Evolutionary conservation across 2,888 invertebrate species (phyloP).

Genomic region (Busseola fusca): DNA sequence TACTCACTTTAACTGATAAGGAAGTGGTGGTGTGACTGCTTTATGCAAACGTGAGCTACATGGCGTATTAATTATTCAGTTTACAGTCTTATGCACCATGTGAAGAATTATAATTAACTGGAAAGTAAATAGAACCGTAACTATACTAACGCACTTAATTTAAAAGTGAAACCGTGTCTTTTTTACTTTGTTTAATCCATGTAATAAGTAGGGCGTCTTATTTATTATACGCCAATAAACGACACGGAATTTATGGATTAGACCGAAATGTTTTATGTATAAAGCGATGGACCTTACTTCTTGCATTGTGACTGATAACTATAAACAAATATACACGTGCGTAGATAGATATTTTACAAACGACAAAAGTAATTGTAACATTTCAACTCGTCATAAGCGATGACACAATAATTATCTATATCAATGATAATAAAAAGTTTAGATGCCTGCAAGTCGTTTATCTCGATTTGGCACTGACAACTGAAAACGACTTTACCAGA

Average conservation of each 20-base stretch:
- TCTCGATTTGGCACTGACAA: slow-evolving; percentile 12
- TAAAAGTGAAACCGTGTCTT: background rate
- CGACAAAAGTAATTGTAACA: slow-evolving; percentile 23
- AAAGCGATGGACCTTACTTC: slow-evolving; percentile 28
- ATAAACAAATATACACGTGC: slow-evolving; percentile 34
- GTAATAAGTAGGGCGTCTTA: slow-evolving; percentile 17
- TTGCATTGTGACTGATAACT: slow-evolving; percentile 59
- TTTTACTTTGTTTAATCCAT: background rate
- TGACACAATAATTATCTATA: slow-evolving; percentile 7
- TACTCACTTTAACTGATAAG: background rate
- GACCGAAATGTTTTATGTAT: slow-evolving; percentile 28
- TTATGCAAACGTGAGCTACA: slow-evolving; percentile 20
- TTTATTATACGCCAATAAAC: background rate
- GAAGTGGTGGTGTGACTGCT: background rate
- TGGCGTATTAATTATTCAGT: background rate
- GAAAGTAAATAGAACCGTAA: background rate
- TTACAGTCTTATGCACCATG: background rate
- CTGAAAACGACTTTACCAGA: background rate
- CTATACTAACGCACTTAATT: background rate
- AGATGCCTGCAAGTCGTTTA: slow-evolving; percentile 7
- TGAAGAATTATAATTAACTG: slow-evolving; percentile 10
- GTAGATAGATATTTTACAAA: slow-evolving; percentile 54
- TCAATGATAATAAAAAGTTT: background rate
- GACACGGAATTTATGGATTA: background rate
- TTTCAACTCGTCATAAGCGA: slow-evolving; percentile 4